These are phyloP conservation scores for Pandemis heparana DNA, from an alignment of 2,888 invertebrate species.

Conservation along the genomic window DNA sequence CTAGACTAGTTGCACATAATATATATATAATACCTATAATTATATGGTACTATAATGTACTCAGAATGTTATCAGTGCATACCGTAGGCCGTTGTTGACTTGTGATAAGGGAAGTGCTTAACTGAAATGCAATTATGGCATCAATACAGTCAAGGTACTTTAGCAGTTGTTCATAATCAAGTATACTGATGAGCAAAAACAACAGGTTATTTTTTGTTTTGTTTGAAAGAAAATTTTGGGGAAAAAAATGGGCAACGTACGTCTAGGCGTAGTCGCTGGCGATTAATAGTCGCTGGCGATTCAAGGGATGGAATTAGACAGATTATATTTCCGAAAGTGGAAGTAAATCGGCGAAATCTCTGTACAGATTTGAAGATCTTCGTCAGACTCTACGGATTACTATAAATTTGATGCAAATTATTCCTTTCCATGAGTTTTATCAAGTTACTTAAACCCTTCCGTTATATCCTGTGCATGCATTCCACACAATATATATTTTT, in stretches of 20 bases:
- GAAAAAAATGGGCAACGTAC: too few species aligned
- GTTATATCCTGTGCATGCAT: not conserved
- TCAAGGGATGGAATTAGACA: too few species aligned
- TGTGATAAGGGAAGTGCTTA: conserved; percentile 14
- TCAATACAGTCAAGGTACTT: not conserved
- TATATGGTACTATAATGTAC: conserved; percentile 6
- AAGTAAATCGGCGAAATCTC: too few species aligned
- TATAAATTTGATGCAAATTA: not conserved
- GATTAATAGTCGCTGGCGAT: too few species aligned
- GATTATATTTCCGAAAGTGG: too few species aligned
- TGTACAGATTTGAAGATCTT: too few species aligned
- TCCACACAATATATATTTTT: not conserved
- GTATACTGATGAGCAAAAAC: not conserved
- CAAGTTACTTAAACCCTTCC: not conserved
- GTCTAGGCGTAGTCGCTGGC: too few species aligned
- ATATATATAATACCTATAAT: too few species aligned
- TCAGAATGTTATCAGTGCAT: conserved; percentile 26
- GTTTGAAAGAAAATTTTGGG: too few species aligned
- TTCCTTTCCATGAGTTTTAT: not conserved
- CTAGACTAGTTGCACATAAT: conserved; percentile 10
- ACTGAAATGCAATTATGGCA: conserved; percentile 14
- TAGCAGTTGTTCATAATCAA: not conserved
- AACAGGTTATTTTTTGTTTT: too few species aligned
- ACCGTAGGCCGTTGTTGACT: conserved; percentile 35
- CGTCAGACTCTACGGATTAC: not conserved